Evolutionary conservation across 2,113 vertebrate genomes (phyloP), one percentile per base, ranked within the genome.

Genomic region (Piaya cayana): DNA sequence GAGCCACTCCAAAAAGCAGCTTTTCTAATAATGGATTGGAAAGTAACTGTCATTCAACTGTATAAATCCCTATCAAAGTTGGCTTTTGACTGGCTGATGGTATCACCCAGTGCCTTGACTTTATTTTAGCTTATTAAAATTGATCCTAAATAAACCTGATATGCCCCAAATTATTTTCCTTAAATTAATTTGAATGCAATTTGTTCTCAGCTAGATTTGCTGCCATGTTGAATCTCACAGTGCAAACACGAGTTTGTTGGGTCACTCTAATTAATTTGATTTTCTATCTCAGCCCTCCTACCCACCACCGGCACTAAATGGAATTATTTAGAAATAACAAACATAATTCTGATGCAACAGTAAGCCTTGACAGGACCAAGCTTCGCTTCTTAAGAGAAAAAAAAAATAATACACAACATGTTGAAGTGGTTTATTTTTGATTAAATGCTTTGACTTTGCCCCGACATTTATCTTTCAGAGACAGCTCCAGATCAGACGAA

Each of bases 71-170:
- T 71, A 85, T 95, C 96, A 91, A 70, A 83, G 53, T 8, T 88
- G 90, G 76, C 82, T 96, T 96, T 95, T 89, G 85, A 78, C 58
- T 85, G 93, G 95, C 92, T 97, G 93, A 95, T 94, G 91, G 71
- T 80, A 96, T 96, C 92, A 92, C 90, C 92, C 59, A 26, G 47
- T 34, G 88, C 88, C 92, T 95, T 71, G 92, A 77, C 96, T 97
- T 95, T 95, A 97, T 96, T 97, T 96, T 92, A 95, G 97, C 97
- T 97, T 96, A 93, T 97, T 98, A 97, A 97, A 97, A 98, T 90
- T 91, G 96, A 98, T 96, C 92, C 96, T 97, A 97, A 98, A 97
- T 95, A 97, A 97, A 98, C 95, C 88, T 96, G 97, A 98, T 97
- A 96, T 96, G 91, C 58, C 60, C 92, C 68, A 59, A 97, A 96